Evolutionary conservation across 2,888 invertebrate species (phyloP).

Genomic region (Hemithea aestivaria): DNA sequence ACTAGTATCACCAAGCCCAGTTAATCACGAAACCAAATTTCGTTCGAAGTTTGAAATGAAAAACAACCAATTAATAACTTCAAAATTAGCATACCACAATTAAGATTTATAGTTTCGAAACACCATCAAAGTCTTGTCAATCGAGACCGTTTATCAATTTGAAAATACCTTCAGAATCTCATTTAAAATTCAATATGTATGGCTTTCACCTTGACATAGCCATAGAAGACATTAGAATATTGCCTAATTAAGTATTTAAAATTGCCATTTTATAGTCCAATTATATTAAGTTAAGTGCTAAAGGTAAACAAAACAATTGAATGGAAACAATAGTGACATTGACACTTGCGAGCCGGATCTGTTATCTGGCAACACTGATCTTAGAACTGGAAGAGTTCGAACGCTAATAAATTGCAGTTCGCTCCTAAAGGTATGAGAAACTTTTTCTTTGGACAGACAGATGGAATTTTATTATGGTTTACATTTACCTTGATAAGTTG

Average conservation of each 20-base stretch:
- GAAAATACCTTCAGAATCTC: constrained; percentile 7
- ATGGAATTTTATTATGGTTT: too few species aligned
- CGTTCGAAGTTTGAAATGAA: too few species aligned
- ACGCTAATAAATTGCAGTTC: too few species aligned
- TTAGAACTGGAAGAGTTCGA: constrained; percentile 12
- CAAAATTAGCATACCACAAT: too few species aligned
- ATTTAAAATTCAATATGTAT: constrained; percentile 14
- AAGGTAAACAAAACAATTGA: constrained; percentile 23
- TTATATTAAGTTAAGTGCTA: constrained; percentile 18
- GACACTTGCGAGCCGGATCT: constrained; percentile 68
- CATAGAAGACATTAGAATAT: constrained; percentile 16
- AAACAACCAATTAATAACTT: too few species aligned
- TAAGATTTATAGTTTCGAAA: background rate
- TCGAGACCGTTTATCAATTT: constrained; percentile 8
- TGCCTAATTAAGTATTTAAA: constrained; percentile 12
- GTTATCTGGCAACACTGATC: constrained; percentile 20
- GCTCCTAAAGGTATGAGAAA: too few species aligned
- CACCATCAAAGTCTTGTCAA: constrained; percentile 5
- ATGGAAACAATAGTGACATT: constrained; percentile 50
- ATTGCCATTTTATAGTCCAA: constrained; percentile 16
- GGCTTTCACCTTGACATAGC: constrained; percentile 25
- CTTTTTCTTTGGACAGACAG: too few species aligned
- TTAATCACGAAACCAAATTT: too few species aligned
- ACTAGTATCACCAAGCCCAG: too few species aligned
- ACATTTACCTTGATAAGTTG: too few species aligned